These are phyloP conservation scores for Tragelaphus imberbis DNA, from an alignment of 2,113 vertebrate species.

Conservation along the genomic window DNA sequence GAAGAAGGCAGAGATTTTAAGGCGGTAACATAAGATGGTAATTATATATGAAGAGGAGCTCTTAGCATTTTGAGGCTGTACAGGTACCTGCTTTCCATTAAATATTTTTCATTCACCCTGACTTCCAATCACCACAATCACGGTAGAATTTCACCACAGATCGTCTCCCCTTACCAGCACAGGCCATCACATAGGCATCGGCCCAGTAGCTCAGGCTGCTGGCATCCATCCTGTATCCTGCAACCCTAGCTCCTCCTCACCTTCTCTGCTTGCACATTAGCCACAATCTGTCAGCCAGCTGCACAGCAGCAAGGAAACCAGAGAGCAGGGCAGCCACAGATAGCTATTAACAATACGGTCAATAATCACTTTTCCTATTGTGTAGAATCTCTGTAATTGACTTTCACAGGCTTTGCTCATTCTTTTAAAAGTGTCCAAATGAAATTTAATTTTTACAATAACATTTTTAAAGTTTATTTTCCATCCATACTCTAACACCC, in stretches of 20 bases:
- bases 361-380: neutral
- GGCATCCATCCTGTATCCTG: neutral
- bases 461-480: constrained; percentile 48
- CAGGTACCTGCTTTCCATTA: neutral
- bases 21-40: neutral
- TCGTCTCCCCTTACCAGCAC: neutral
- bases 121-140: neutral
- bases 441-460: constrained; percentile 57
- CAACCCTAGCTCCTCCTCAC: neutral
- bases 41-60: neutral
- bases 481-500: constrained; percentile 34
- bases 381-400: neutral
- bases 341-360: neutral
- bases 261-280: neutral
- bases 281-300: constrained; percentile 35
- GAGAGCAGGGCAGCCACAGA: neutral
- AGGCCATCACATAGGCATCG: neutral
- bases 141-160: neutral
- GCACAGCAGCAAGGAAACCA: neutral
- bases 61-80: neutral
- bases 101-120: neutral
- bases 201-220: neutral
- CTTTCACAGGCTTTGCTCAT: neutral
- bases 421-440: constrained; percentile 43
- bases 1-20: neutral